Conservation (phyloP, 2,888 invertebrate species). For the Pediacus dermestoides region DNA sequence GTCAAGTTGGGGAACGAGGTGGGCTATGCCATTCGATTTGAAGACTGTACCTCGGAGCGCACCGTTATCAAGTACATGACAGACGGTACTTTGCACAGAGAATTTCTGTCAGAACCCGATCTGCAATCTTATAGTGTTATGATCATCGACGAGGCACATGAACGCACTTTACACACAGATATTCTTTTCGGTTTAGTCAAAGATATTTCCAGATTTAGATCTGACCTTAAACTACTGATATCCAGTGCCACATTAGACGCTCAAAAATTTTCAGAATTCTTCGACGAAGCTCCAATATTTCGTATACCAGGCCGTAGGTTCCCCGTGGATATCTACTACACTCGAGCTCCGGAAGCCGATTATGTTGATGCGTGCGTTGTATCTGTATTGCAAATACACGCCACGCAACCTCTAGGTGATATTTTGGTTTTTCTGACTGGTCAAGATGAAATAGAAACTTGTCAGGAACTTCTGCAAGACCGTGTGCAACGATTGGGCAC, state of each 20-base stretch:
- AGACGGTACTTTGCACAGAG: constrained; percentile 95
- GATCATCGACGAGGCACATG: constrained; percentile 99
- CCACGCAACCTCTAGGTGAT: constrained; percentile 94
- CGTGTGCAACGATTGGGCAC: constrained; percentile 87
- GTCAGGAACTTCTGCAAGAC: constrained; percentile 85
- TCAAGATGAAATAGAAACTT: constrained; percentile 87
- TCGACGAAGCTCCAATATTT: constrained; percentile 98
- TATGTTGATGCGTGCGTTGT: constrained; percentile 98
- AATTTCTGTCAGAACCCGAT: constrained; percentile 97
- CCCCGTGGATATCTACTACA: constrained; percentile 98
- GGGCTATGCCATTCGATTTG: constrained; percentile 91
- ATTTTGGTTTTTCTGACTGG: constrained; percentile 95
- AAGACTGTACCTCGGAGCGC: constrained; percentile 97
- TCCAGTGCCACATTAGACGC: constrained; percentile 98
- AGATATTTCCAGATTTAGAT: constrained; percentile 87
- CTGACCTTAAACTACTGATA: constrained; percentile 90
- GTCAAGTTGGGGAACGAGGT: constrained; percentile 94
- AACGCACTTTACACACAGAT: constrained; percentile 96
- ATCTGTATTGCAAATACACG: constrained; percentile 95
- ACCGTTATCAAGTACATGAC: constrained; percentile 99
- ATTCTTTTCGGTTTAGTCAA: constrained; percentile 96
- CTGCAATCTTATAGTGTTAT: constrained; percentile 94
- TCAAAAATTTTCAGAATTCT: constrained; percentile 95
- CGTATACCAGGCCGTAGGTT: constrained; percentile 91
- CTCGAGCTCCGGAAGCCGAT: constrained; percentile 98